Percentiles rank a stretch among this genome's conserved stretches.
Conservation (phyloP, 1,140 invertebrate species). For the Fopius arisanus region DNA sequence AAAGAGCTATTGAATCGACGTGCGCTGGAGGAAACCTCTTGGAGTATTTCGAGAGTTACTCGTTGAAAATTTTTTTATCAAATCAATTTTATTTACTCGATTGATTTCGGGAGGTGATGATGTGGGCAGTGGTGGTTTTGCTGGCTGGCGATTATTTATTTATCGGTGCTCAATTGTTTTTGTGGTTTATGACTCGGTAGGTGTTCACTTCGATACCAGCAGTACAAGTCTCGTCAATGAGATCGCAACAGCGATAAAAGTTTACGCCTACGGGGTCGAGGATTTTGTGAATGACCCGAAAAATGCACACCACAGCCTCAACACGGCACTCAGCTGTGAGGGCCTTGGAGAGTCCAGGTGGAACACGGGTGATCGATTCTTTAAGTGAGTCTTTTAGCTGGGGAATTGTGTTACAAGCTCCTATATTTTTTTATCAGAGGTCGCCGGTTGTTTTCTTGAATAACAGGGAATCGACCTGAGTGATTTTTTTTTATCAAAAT, state of each 20-base stretch:
- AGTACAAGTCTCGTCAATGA: conserved; percentile 81
- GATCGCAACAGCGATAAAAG: conserved; percentile 88
- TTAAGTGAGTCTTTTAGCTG: conserved; percentile 70
- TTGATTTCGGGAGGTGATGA: too few relatives aligned
- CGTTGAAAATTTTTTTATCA: too few relatives aligned
- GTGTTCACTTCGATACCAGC: conserved; percentile 91
- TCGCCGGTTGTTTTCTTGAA: too few relatives aligned
- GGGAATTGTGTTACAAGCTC: too few relatives aligned
- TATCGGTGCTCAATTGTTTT: background rate
- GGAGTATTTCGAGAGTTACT: too few relatives aligned
- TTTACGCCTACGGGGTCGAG: conserved; percentile 90
- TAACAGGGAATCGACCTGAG: too few relatives aligned
- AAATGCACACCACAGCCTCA: conserved; percentile 75
- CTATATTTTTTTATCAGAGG: too few relatives aligned
- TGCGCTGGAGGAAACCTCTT: too few relatives aligned
- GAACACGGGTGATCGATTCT: conserved; percentile 77
- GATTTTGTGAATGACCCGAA: conserved; percentile 80
- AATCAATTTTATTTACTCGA: too few relatives aligned
- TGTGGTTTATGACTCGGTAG: conserved; percentile 60
- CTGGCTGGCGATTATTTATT: background rate
- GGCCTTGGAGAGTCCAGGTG: conserved; percentile 77
- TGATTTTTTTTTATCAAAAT: too few relatives aligned
- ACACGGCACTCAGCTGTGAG: conserved; percentile 83
- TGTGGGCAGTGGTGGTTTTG: too few relatives aligned
- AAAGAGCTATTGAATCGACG: too few relatives aligned